Evolutionary conservation across 92 coral and sea anemone species (phyloP).

Genomic region (Epizoanthus stellaris): DNA sequence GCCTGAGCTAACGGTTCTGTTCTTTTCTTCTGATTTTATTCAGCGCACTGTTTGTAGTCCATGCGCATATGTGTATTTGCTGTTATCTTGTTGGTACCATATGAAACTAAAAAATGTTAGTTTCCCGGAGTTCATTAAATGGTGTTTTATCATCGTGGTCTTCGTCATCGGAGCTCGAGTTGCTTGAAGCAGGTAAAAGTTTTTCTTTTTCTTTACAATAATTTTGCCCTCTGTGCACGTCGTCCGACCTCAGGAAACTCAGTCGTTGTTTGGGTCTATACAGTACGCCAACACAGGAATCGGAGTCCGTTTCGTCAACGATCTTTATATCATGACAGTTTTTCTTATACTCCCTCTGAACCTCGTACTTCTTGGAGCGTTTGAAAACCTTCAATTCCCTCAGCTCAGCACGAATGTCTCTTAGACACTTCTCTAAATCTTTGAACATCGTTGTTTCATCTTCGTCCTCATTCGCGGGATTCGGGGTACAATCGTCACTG

Average conservation of each 20-base stretch:
- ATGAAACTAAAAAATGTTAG: neutral
- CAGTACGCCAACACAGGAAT: constrained; percentile 21
- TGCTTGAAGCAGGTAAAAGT: constrained; percentile 17
- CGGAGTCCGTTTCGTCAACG: neutral
- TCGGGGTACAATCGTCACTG: constrained; percentile 12
- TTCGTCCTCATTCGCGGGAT: constrained; percentile 1
- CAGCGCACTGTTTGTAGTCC: neutral
- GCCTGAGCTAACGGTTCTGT: too few species aligned
- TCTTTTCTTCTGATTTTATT: too few species aligned
- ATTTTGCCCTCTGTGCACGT: neutral
- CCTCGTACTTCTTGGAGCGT: constrained; percentile 63
- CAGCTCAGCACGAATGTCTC: constrained; percentile 40
- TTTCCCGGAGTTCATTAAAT: neutral
- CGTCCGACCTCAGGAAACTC: constrained; percentile 3
- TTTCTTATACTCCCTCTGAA: constrained; percentile 18
- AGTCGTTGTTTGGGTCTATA: constrained; percentile 25
- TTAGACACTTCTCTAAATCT: constrained; percentile 60
- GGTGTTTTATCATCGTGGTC: neutral
- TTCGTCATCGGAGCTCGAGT: constrained; percentile 1
- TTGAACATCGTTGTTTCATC: constrained; percentile 58
- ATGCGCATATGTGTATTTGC: neutral
- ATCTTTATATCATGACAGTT: neutral
- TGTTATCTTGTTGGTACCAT: neutral
- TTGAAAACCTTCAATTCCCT: constrained; percentile 13
- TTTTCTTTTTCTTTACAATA: constrained; percentile 4